These are phyloP conservation scores for Drosophila quadrilineata DNA, from an alignment of 1,140 invertebrate species.

Conservation along the genomic window DNA sequence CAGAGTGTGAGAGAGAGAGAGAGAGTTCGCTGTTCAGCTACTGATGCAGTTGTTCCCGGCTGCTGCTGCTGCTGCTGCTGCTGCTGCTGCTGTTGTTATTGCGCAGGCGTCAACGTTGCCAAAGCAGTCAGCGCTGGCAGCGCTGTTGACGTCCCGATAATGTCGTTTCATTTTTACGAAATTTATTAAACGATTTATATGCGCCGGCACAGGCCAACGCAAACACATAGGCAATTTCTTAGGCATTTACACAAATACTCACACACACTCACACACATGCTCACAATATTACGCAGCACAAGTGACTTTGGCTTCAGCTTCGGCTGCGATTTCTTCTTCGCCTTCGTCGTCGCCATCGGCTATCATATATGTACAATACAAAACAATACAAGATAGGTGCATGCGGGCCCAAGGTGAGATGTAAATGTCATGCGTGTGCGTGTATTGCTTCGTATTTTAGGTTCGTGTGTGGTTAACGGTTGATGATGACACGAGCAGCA, in stretches of 20 bases:
- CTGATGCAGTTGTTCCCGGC: no score
- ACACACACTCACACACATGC: conserved; percentile 5
- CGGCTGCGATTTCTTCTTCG: no score
- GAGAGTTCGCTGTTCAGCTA: no score
- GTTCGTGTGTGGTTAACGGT: conserved; percentile 25
- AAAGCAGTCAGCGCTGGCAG: conserved; percentile 13
- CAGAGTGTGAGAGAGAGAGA: no score
- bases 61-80: conserved; percentile 9
- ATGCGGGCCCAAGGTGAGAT: conserved; percentile 60
- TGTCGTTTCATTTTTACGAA: conserved; percentile 71
- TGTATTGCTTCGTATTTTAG: no score
- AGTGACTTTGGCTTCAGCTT: no score
- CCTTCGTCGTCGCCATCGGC: no score
- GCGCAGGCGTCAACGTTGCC: conserved; percentile 31
- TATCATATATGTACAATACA: neutral
- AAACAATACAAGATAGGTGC: conserved; percentile 2
- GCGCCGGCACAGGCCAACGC: conserved; percentile 50
- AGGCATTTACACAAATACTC: conserved; percentile 12
- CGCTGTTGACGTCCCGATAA: conserved; percentile 33
- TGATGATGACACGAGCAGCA: conserved; percentile 47
- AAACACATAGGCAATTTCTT: conserved; percentile 41
- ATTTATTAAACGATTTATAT: conserved; percentile 77
- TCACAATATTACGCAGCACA: no score
- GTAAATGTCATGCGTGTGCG: conserved; percentile 40
- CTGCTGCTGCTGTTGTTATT: conserved; percentile 25